These are phyloP conservation scores for Copidosoma aretas DNA, from an alignment of 2,888 invertebrate species.

Conservation along the genomic window DNA sequence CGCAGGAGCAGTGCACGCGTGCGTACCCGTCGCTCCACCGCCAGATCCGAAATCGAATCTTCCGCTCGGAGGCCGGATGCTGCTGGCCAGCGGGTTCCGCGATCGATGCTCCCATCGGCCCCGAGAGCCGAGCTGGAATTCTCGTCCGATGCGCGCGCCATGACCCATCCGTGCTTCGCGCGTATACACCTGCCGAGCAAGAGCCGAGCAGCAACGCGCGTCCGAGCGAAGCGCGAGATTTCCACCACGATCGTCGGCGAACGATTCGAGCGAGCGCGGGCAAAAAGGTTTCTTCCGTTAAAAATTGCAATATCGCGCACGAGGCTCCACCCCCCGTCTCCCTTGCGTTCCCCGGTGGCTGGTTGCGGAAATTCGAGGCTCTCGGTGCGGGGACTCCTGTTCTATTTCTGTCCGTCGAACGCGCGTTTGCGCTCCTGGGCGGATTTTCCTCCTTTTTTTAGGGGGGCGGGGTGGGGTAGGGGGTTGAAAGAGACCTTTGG, in stretches of 20 bases:
- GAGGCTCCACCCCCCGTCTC: not conserved
- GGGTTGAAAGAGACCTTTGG: too few relatives aligned
- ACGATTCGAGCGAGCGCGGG: constrained; percentile 19
- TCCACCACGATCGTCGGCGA: constrained; percentile 32
- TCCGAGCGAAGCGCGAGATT: constrained; percentile 23
- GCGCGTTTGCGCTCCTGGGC: not conserved
- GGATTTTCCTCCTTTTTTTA: not conserved
- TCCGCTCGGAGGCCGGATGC: not conserved
- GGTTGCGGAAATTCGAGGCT: too few relatives aligned
- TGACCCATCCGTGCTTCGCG: not conserved
- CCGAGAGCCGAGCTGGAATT: constrained; percentile 8
- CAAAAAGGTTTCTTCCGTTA: constrained; percentile 23
- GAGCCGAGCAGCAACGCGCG: constrained; percentile 4
- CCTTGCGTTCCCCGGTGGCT: too few relatives aligned
- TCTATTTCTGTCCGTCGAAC: not conserved
- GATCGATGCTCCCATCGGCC: constrained; percentile 29
- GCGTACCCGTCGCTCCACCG: not conserved
- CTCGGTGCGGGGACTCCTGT: too few relatives aligned
- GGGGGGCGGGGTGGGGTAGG: too few relatives aligned
- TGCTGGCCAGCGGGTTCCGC: constrained; percentile 20
- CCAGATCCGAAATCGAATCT: constrained; percentile 28
- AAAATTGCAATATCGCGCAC: constrained; percentile 31
- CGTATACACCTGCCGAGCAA: not conserved
- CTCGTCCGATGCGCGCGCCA: constrained; percentile 9
- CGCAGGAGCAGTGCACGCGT: not conserved